phyloP scores from a whole-genome alignment of 2,888 invertebrate species.

The Ophion ventricosus region DNA sequence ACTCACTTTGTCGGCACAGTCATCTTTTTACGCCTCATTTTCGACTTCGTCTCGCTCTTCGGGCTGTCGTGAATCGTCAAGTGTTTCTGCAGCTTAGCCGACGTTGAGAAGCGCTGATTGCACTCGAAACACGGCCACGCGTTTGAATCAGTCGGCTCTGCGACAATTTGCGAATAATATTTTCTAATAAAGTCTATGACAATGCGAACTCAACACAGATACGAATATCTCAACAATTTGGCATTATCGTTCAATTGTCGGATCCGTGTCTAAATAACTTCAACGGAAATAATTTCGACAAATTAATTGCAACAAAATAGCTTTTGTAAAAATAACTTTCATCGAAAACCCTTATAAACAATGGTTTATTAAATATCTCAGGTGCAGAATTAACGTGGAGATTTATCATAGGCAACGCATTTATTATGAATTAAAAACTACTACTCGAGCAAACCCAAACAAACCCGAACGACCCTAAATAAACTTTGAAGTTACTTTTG shows the following conservation, averaged over 20 bases:
- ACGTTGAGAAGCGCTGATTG: conserved; percentile 85
- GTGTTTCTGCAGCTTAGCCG: conserved; percentile 86
- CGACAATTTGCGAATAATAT: background rate
- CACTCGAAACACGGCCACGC: conserved; percentile 88
- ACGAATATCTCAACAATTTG: too few species aligned
- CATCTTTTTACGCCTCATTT: conserved; percentile 74
- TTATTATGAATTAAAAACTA: background rate
- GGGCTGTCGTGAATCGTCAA: conserved; percentile 84
- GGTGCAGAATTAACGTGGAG: background rate
- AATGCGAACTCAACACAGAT: background rate
- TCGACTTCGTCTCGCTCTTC: conserved; percentile 69
- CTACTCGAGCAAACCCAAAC: background rate
- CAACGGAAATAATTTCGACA: background rate
- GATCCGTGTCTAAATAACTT: background rate
- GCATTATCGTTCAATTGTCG: too few species aligned
- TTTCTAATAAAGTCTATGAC: background rate
- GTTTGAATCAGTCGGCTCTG: conserved; percentile 77
- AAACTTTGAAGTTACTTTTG: background rate
- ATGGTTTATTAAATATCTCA: background rate
- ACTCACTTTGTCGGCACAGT: conserved; percentile 70
- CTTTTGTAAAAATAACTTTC: too few species aligned
- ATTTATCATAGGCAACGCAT: background rate
- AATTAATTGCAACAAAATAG: background rate
- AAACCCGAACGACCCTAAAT: background rate
- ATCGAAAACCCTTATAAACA: too few species aligned